Conservation (phyloP, 2,888 invertebrate species). For the Amitus sp. region DNA sequence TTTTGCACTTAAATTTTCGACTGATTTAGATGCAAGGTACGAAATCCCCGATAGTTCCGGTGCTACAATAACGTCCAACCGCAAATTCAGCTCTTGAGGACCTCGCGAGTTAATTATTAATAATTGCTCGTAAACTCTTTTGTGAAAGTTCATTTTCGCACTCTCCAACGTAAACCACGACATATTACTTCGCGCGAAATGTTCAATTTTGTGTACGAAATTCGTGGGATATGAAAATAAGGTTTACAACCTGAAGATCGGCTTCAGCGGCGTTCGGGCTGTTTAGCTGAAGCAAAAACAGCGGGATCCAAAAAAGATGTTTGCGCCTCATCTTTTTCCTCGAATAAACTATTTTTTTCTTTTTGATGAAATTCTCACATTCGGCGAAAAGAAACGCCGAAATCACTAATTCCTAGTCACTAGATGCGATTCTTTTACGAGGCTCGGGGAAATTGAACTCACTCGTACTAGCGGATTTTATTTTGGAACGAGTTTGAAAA, state of each 20-base stretch:
- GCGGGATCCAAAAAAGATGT: conserved; percentile 47
- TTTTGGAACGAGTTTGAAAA: conserved; percentile 7
- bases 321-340: conserved; percentile 49
- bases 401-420: background rate
- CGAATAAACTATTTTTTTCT: background rate
- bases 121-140: too few species aligned
- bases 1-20: background rate
- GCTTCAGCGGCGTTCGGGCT: conserved; percentile 48
- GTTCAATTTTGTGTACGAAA: background rate
- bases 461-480: background rate
- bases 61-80: too few species aligned
- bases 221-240: background rate
- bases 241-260: conserved; percentile 43
- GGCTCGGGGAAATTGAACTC: too few species aligned
- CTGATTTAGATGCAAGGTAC: background rate
- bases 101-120: too few species aligned
- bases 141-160: conserved; percentile 1
- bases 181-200: background rate
- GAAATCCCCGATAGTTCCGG: too few species aligned
- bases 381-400: background rate
- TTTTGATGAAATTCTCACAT: background rate
- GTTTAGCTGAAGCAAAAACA: conserved; percentile 41
- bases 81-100: too few species aligned
- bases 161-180: background rate
- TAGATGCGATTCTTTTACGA: background rate